These are phyloP conservation scores for Eufriesea mexicana DNA, from an alignment of 1,140 invertebrate species.

Conservation along the genomic window DNA sequence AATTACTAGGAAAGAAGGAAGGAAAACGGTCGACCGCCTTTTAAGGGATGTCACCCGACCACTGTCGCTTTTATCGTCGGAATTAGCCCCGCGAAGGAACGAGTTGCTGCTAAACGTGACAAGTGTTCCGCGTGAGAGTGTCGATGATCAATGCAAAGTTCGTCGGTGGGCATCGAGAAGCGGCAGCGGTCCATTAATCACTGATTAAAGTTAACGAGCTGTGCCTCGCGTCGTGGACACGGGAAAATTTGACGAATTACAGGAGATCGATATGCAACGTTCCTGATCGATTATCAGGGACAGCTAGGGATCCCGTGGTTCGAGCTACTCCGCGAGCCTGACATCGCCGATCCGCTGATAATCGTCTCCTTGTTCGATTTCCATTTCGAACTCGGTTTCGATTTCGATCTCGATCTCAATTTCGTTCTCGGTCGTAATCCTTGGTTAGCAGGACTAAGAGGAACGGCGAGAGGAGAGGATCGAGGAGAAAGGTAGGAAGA, in stretches of 20 bases:
- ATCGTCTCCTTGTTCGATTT: background rate
- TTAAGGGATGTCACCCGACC: background rate
- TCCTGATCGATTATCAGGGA: background rate
- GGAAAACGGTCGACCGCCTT: background rate
- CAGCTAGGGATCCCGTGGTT: no score
- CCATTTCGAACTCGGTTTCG: background rate
- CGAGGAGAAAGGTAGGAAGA: background rate
- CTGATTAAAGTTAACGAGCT: conserved; percentile 48
- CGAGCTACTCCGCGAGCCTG: no score
- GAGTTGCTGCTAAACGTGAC: background rate
- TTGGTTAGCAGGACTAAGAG: no score
- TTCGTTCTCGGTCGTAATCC: background rate
- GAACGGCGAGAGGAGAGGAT: background rate
- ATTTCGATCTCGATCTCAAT: background rate
- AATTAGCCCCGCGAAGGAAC: background rate
- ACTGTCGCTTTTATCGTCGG: background rate
- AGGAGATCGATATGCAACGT: conserved; percentile 34
- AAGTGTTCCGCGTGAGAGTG: background rate
- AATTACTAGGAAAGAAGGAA: background rate
- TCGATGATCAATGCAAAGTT: conserved; percentile 38
- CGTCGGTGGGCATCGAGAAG: conserved; percentile 14
- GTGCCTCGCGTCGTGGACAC: conserved; percentile 14
- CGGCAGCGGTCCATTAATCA: conserved; percentile 37
- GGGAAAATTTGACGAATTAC: conserved; percentile 41
- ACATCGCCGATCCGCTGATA: background rate